Evolutionary conservation across 37 sponge, comb jelly and placozoan species (phyloP).

Genomic region (Ephydatia muelleri): DNA sequence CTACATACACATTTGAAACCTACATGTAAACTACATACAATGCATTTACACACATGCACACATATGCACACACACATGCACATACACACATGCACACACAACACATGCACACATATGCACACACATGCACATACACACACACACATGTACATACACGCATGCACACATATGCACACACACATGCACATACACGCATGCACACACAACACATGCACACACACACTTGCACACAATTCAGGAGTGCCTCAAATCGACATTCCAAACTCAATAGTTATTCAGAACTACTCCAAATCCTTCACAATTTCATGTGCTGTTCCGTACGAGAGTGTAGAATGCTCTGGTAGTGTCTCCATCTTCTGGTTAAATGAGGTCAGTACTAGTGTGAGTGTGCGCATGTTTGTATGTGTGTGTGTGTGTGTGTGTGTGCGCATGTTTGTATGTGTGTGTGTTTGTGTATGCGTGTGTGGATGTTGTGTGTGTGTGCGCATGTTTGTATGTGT

Average conservation of each 20-base stretch:
- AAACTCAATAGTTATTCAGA: neutral
- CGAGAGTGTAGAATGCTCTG: neutral
- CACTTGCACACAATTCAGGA: neutral
- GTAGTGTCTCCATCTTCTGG: neutral
- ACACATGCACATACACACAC: too few species aligned
- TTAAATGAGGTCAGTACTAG: too few species aligned
- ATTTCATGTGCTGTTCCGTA: neutral
- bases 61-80: neutral
- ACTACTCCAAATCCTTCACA: neutral
- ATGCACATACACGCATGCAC: too few species aligned
- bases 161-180: too few species aligned
- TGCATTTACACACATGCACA: neutral
- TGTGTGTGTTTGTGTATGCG: neutral
- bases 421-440: neutral
- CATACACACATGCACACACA: neutral
- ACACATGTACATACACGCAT: too few species aligned
- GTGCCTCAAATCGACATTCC: neutral
- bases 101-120: neutral
- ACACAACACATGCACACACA: neutral
- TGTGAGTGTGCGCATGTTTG: neutral
- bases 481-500: too few species aligned
- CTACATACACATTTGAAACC: too few species aligned
- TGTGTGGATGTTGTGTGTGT: too few species aligned
- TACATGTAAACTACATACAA: too few species aligned
- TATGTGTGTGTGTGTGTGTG: neutral